These are phyloP conservation scores for Bombus ignitus DNA, from an alignment of 1,140 invertebrate genomes.

Conservation along the genomic window DNA sequence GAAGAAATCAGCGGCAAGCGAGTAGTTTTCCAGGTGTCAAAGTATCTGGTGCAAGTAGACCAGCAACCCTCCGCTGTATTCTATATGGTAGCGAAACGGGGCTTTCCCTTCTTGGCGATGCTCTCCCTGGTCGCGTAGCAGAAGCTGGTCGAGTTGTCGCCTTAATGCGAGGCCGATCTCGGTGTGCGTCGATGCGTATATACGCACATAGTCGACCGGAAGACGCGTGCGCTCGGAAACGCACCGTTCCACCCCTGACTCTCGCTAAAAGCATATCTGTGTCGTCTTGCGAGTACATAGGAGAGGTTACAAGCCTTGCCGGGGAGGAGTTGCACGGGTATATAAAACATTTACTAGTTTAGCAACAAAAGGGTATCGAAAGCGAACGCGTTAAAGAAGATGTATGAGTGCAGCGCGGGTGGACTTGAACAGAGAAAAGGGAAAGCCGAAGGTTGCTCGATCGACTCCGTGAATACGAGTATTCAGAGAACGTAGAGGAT, in stretches of 20 bases:
- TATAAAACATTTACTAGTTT: slow-evolving; percentile 57
- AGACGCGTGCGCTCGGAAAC: slow-evolving; percentile 73
- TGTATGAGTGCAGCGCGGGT: slow-evolving; percentile 23
- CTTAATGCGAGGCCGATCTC: slow-evolving; percentile 37
- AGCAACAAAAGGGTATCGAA: slow-evolving; percentile 52
- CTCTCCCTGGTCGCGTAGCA: slow-evolving; percentile 50
- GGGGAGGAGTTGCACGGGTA: neutral
- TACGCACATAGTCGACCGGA: slow-evolving; percentile 59
- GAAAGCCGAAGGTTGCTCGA: neutral
- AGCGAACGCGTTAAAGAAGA: slow-evolving; percentile 51
- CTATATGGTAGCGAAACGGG: slow-evolving; percentile 42
- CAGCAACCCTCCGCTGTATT: slow-evolving; percentile 18
- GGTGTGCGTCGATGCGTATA: slow-evolving; percentile 50
- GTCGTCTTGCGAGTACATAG: slow-evolving; percentile 73
- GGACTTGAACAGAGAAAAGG: slow-evolving; percentile 17
- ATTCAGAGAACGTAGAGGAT: too few relatives aligned
- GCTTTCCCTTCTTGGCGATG: slow-evolving; percentile 45
- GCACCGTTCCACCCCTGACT: slow-evolving; percentile 66
- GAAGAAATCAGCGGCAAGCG: slow-evolving; percentile 3
- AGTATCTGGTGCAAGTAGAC: slow-evolving; percentile 30
- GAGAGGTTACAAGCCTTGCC: slow-evolving; percentile 33
- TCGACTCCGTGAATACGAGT: too few relatives aligned
- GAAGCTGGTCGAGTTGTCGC: slow-evolving; percentile 41
- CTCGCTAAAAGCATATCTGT: slow-evolving; percentile 79
- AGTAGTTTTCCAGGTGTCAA: slow-evolving; percentile 41